Conservation (phyloP, 2,113 vertebrate species). For the Grallaria varia region DNA sequence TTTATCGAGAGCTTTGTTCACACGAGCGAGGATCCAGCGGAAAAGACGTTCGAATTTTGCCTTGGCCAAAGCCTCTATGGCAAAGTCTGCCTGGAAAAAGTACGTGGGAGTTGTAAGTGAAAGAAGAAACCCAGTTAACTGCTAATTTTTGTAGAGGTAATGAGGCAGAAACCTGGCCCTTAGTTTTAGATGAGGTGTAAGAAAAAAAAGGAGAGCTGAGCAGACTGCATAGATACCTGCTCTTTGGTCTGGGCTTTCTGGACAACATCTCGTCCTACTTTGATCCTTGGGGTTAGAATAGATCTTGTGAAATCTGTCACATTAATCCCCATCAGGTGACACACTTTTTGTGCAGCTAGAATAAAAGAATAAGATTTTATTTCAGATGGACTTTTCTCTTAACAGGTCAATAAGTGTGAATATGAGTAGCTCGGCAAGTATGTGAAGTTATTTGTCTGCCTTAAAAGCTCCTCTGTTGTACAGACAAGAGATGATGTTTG, state of each 20-base stretch:
- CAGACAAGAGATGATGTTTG: not conserved
- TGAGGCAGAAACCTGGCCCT: not conserved
- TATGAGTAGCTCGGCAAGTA: not conserved
- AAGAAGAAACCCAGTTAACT: not conserved
- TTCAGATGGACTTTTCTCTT: not conserved
- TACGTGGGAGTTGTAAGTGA: not conserved
- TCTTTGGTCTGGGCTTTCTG: constrained; percentile 98
- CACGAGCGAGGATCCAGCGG: constrained; percentile 88
- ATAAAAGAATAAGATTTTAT: not conserved
- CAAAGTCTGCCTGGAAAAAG: constrained; percentile 86
- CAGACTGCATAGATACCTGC: constrained; percentile 77
- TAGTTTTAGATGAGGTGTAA: not conserved
- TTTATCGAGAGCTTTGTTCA: constrained; percentile 96
- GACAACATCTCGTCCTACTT: constrained; percentile 92
- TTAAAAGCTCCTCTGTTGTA: not conserved
- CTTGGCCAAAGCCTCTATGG: constrained; percentile 91
- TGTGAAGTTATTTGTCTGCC: not conserved
- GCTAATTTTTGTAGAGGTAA: not conserved
- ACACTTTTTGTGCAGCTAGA: constrained; percentile 93
- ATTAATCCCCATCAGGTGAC: constrained; percentile 92
- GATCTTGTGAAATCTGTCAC: constrained; percentile 92
- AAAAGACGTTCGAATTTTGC: constrained; percentile 94
- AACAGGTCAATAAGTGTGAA: not conserved
- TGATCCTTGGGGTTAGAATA: constrained; percentile 92
- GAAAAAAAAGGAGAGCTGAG: not conserved